phyloP scores from a whole-genome alignment of 35 echinoderm and acorn worm species.

The Heliocidaris erythrogramma region DNA sequence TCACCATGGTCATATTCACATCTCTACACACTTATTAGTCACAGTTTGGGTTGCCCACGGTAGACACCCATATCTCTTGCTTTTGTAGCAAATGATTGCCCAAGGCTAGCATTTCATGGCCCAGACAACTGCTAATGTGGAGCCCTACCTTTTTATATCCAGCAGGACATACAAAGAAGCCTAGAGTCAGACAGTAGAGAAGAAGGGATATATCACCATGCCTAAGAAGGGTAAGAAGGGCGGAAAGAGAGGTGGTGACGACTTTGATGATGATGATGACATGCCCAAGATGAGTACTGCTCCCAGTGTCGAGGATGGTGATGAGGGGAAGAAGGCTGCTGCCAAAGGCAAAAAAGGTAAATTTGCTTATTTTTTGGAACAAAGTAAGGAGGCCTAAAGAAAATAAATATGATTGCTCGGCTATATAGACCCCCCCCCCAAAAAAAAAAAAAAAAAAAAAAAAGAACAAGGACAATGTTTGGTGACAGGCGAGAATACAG shows the following conservation, averaged over 20 bases:
- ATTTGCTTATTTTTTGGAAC: not conserved
- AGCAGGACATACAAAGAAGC: too few relatives aligned
- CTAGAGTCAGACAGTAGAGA: not conserved
- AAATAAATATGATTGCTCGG: not conserved
- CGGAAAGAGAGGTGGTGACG: constrained; percentile 30
- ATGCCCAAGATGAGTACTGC: not conserved
- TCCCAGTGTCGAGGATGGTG: not conserved
- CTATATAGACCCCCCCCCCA: not conserved
- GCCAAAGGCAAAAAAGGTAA: constrained; percentile 43
- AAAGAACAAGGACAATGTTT: too few relatives aligned
- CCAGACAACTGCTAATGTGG: too few relatives aligned
- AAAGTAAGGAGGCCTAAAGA: not conserved
- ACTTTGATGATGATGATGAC: constrained; percentile 12
- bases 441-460: not conserved
- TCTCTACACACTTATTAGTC: too few relatives aligned
- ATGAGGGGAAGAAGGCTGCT: not conserved
- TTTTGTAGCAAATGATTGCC: too few relatives aligned
- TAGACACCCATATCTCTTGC: too few relatives aligned
- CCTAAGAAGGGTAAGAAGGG: constrained; percentile 43
- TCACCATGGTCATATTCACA: too few relatives aligned
- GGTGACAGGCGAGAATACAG: too few relatives aligned
- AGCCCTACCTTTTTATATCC: too few relatives aligned
- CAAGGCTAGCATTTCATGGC: too few relatives aligned
- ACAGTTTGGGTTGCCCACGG: too few relatives aligned
- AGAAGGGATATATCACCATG: not conserved